phyloP scores from a whole-genome alignment of 2,888 invertebrate genomes.

The Tetrapedia diversipes region DNA sequence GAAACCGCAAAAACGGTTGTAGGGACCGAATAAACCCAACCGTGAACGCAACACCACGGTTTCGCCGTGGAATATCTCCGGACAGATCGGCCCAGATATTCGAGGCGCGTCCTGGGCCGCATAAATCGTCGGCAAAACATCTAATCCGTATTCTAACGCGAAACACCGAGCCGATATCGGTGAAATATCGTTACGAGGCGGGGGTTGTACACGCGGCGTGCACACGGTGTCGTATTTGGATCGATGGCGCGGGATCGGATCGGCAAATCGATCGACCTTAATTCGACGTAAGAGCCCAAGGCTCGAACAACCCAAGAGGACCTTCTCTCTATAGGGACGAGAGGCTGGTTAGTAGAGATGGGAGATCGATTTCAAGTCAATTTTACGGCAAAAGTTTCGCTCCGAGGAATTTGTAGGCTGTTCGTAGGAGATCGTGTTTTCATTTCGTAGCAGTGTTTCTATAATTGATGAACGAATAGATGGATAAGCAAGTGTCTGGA shows the following conservation, averaged over 20 bases:
- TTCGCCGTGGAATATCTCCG: neutral
- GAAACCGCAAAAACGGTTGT: no score
- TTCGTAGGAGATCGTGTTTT: no score
- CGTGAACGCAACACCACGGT: neutral
- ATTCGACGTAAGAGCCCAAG: constrained; percentile 42
- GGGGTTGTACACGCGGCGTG: constrained; percentile 14
- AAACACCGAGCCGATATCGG: constrained; percentile 53
- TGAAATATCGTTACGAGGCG: constrained; percentile 48
- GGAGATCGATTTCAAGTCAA: no score
- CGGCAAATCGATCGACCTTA: constrained; percentile 41
- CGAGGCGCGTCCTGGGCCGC: neutral
- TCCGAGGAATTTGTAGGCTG: no score
- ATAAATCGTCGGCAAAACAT: constrained; percentile 29
- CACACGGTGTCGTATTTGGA: constrained; percentile 31
- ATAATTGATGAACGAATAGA: no score
- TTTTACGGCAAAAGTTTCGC: no score
- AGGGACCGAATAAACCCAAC: neutral
- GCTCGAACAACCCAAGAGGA: constrained; percentile 27
- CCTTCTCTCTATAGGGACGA: neutral
- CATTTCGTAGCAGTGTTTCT: no score
- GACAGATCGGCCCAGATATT: neutral
- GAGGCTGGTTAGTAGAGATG: constrained; percentile 4
- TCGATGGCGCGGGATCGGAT: constrained; percentile 31
- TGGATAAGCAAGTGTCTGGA: no score
- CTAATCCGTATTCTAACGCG: constrained; percentile 43